Evolutionary conservation across 2,113 vertebrate species (phyloP), one percentile per base, ranked within the genome.

Genomic region (Gnathonemus longibarbis): DNA sequence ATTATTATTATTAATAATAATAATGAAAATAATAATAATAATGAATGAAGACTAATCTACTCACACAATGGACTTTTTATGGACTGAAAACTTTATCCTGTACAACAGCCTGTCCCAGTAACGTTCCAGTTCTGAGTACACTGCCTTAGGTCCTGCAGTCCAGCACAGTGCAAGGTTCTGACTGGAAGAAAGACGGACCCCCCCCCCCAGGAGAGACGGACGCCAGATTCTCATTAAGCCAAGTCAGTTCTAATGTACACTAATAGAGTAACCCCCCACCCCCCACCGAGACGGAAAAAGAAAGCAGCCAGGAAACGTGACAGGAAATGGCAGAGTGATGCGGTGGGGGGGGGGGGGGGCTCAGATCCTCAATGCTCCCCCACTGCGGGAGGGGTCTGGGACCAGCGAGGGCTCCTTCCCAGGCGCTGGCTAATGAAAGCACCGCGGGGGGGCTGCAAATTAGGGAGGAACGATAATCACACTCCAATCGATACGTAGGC

Each of bases 401-500:
- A 31, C 9, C 62, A 66, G 77, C 17, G 19, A 83, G 77, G n/a
- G 46, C n/a, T 31, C 50, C 85, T 87, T 87, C 85, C 50, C 50
- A 53, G n/a, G 85, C 27, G 11, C 50, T 56, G 27, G 27, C 85
- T 87, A 87, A 87, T 87, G 85, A 87, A 87, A 87, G 85, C 50
- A 35, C 85, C 85, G 31, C 85, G 27, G 85, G 84, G 77, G 85
- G 27, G 49, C 85, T 31, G 50, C 85, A 87, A 87, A 87, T 87
- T 87, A 84, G 88, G 74, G 48, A 83, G 88, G 70, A 49, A 27
- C 48, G 31, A 83, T 53, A 84, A 87, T 87, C 85, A 52, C 85
- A 87, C 85, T 48, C 49, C 85, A 53, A 56, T 87, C 85, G 85
- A 87, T 87, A 50, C 17, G 31, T n/a, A 87, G 85, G 85, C 85